Base-by-base conservation (phyloP, 2,113 vertebrate species). In the Prionailurus bengalensis region DNA sequence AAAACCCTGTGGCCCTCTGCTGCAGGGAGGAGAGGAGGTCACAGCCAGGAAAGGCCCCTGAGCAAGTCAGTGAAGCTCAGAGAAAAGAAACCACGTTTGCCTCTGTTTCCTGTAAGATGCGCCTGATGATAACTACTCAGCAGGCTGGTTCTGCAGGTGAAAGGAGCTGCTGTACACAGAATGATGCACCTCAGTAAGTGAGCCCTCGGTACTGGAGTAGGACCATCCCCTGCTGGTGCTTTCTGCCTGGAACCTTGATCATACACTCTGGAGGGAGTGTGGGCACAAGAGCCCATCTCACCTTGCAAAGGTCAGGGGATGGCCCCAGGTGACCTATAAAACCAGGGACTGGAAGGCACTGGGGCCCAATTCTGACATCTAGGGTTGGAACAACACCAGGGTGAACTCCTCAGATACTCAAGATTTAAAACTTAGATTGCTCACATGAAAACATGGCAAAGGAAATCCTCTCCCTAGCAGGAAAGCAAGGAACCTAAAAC, bases 121-220 rank as follows among this genome's bases (percentile, higher is more conserved):
- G 5, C 19, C 2, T 51, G 73, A 29, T 23, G 78, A 23, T 4
- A 17, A 45, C 7, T 25, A 11, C 23, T 23, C 17, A 17, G 8
- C 9, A 13, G 65, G 70, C 51, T 55, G 21, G 66, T 33, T 83
- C 80, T 91, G 63, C 25, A 51, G 68, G 79, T 1, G 11, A 16
- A 13, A 89, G 80, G 10, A 48, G 48, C 45, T 9, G 66, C 84
- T 4, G 9, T 4, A 29, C 5, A 4, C 65, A 61, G 45, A 3
- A 5, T 8, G 17, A 4, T 3, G 58, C 31, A 7, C 55, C 42
- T 61, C 58, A 61, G 58, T 23, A 58, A 25, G 33, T 0, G 0
- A 58, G 12, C 29, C 13, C 84, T 87, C 23, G 27, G 48, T 31
- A 9, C 33, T 31, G 12, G 27, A 61, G n/a, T 42, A 42, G n/a